Evolutionary conservation across 2,888 invertebrate genomes (phyloP), one percentile per base, ranked within the genome.

Genomic region (Galerucella calmariensis): DNA sequence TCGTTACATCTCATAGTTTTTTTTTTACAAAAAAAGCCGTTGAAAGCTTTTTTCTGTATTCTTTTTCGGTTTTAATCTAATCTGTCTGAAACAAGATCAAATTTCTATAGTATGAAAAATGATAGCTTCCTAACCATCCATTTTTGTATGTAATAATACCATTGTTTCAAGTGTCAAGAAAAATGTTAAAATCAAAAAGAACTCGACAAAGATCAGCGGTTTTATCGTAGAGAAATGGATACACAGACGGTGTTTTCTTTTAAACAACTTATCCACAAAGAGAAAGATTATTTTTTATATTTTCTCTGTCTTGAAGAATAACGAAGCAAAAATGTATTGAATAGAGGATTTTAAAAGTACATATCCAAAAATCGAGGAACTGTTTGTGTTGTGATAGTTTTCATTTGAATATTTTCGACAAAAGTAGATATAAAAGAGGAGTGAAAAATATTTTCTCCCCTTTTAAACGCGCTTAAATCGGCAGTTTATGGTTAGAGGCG

Each of bases 101-200:
- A 24, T 67, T 67, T 67, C 67, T 51, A 8, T 41, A 41, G 8
- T 27, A 27, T 56, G 41, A 67, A 67, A 67, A 56, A 67, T 67
- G 56, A 67, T 67, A 67, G 4, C 35, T 16, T 41, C 56, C 41
- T 16, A n/a, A 56, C 67, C 53, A 67, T 56, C 41, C 56, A 14
- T 67, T 53, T 56, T 56, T 56, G 56, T 56, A 20, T n/a, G 56
- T 67, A 41, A 67, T 56, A 67, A 67, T 41, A 67, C 67, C 35
- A 56, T 56, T 67, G 67, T 56, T 67, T 41, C 11, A 9, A 48
- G 53, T 53, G 67, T 51, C 67, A 67, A 67, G 51, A 51, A 51
- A 56, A 67, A 67, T 53, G 56, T 53, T 67, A 53, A 56, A 53
- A 14, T 27, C 20, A 67, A 67, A 53, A 24, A 35, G 35, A 9